phyloP scores from a whole-genome alignment of 2,888 invertebrate genomes.

The Lithophane semibrunnea region DNA sequence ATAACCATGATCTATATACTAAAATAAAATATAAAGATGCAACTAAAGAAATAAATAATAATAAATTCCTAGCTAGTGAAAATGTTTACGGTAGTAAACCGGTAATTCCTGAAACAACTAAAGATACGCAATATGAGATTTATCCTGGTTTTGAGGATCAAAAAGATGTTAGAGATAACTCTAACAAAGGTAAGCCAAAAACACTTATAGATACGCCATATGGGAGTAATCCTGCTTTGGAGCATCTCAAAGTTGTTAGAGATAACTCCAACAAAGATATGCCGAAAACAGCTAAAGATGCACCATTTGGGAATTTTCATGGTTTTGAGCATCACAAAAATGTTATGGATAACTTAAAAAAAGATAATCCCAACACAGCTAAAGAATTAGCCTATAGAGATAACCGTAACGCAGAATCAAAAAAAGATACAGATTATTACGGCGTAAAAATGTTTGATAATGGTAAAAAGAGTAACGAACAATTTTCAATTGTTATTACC shows the following conservation, averaged over 20 bases:
- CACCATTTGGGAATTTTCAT: background rate
- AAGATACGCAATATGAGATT: background rate
- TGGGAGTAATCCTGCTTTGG: background rate
- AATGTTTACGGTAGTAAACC: background rate
- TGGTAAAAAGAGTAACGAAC: background rate
- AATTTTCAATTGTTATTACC: slow-evolving; percentile 1
- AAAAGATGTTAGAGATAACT: background rate
- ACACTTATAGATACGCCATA: no score
- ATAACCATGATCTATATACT: background rate
- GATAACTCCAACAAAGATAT: background rate
- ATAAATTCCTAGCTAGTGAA: background rate
- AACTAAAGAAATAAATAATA: background rate
- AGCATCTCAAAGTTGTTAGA: background rate
- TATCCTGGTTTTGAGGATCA: background rate
- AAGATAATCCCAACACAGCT: background rate
- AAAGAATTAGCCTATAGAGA: background rate
- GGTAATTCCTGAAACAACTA: background rate
- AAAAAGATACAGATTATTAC: background rate
- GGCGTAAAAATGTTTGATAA: background rate
- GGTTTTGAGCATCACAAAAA: background rate
- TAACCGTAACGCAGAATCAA: background rate
- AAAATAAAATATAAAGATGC: background rate
- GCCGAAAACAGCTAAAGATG: background rate
- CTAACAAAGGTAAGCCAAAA: background rate
- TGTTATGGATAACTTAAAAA: background rate